phyloP scores from a whole-genome alignment of 1,140 invertebrate genomes.

The Zaprionus camerounensis region DNA sequence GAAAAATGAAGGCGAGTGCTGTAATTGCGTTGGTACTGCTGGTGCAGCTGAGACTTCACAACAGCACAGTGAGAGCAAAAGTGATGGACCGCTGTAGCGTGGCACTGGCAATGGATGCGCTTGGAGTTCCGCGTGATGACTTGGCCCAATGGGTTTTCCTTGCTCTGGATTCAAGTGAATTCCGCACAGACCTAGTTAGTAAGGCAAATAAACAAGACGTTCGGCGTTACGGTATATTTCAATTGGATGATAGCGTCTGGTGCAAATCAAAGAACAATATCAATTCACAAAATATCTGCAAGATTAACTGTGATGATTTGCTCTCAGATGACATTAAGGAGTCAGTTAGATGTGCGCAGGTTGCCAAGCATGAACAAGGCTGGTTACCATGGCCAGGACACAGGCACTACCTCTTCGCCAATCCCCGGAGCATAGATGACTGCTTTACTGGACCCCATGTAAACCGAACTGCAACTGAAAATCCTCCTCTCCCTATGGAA shows the following conservation, averaged over 20 bases:
- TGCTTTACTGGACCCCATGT: neutral
- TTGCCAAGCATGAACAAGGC: constrained; percentile 6
- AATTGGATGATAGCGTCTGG: constrained; percentile 85
- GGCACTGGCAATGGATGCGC: constrained; percentile 21
- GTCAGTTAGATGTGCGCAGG: constrained; percentile 25
- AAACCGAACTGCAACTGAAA: neutral
- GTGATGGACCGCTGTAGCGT: constrained; percentile 24
- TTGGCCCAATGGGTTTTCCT: constrained; percentile 84
- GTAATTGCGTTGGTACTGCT: neutral
- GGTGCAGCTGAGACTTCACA: neutral
- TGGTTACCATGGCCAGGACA: constrained; percentile 20
- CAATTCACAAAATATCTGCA: constrained; percentile 16
- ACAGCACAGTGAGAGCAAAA: neutral
- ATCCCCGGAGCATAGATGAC: neutral
- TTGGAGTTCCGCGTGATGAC: constrained; percentile 36
- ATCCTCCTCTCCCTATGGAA: neutral
- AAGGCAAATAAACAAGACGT: constrained; percentile 84
- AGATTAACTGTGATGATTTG: constrained; percentile 20
- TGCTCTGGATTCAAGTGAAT: constrained; percentile 84
- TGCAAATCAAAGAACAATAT: constrained; percentile 57
- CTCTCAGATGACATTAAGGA: constrained; percentile 24
- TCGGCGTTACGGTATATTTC: constrained; percentile 85
- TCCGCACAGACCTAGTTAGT: constrained; percentile 77
- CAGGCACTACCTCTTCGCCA: neutral
- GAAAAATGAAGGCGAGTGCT: neutral